Conservation (phyloP, 2,888 invertebrate genomes). For the Tetheella fluctuosa region DNA sequence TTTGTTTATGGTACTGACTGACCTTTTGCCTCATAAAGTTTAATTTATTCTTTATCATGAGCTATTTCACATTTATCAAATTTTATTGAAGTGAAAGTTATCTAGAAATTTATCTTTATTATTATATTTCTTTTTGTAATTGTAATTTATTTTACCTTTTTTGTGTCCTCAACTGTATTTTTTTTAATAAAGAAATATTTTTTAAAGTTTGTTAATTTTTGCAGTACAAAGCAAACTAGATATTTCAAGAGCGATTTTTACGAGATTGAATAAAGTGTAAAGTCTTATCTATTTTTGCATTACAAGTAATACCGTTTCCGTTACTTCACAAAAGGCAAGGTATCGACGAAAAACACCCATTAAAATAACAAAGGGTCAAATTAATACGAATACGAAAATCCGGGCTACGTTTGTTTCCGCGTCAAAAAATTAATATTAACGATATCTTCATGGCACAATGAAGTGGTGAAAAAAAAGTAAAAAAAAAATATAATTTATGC, state of each 20-base stretch:
- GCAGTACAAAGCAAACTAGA: background rate
- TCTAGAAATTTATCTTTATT: too few species aligned
- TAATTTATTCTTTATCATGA: background rate
- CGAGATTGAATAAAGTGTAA: background rate
- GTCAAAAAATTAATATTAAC: slow-evolving; percentile 84
- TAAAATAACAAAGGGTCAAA: slow-evolving; percentile 79
- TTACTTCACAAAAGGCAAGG: background rate
- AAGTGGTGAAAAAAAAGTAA: slow-evolving; percentile 72
- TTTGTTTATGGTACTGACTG: background rate
- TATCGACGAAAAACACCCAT: slow-evolving; percentile 56
- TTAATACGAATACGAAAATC: slow-evolving; percentile 72
- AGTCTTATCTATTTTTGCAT: background rate
- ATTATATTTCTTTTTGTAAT: background rate
- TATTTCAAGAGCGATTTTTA: too few species aligned
- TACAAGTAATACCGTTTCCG: slow-evolving; percentile 3
- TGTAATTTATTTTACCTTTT: background rate
- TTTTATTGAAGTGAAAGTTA: background rate
- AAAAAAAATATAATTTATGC: slow-evolving; percentile 79
- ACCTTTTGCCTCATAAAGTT: background rate
- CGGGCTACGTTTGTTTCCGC: slow-evolving; percentile 72
- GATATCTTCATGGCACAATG: slow-evolving; percentile 76
- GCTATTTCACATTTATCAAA: background rate
- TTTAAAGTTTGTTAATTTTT: background rate
- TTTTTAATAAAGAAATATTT: too few species aligned
- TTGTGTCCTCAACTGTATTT: too few species aligned